Conservation (phyloP, 2,888 invertebrate genomes). For the Osmoderma eremita region DNA sequence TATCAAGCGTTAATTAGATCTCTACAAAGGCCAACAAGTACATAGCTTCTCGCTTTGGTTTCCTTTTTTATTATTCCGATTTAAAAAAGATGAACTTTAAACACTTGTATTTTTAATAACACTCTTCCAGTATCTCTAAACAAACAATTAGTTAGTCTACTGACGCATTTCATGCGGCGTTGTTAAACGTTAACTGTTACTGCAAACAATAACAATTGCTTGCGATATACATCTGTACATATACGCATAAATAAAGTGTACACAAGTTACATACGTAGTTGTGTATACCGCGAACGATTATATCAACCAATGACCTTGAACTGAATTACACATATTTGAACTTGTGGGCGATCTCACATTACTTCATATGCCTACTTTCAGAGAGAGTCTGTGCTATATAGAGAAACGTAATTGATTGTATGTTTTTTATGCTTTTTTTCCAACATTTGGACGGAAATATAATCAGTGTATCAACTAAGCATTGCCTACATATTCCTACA, state of each 20-base stretch:
- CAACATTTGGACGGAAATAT: neutral
- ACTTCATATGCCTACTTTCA: neutral
- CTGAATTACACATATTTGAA: slow-evolving; percentile 18
- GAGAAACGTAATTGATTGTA: no score
- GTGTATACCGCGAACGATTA: neutral
- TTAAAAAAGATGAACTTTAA: no score
- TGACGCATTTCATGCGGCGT: slow-evolving; percentile 10
- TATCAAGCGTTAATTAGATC: no score
- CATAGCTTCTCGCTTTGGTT: no score
- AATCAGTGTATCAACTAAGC: neutral
- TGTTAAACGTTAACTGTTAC: slow-evolving; percentile 1
- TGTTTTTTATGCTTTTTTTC: neutral
- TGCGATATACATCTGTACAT: slow-evolving; percentile 1
- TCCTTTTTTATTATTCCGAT: no score
- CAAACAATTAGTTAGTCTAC: neutral
- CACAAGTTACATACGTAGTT: neutral
- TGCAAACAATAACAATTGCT: slow-evolving; percentile 7
- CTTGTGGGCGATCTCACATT: slow-evolving; percentile 18
- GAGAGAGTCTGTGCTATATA: slow-evolving; percentile 7
- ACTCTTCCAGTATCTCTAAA: neutral
- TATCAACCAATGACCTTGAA: slow-evolving; percentile 18
- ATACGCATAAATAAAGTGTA: neutral
- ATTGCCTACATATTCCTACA: no score
- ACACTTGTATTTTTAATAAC: no score
- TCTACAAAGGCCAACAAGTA: no score